Percentiles rank a stretch among this genome's conserved stretches.
phyloP scores from a whole-genome alignment of 2,113 vertebrate genomes.

The Pseudois nayaur region DNA sequence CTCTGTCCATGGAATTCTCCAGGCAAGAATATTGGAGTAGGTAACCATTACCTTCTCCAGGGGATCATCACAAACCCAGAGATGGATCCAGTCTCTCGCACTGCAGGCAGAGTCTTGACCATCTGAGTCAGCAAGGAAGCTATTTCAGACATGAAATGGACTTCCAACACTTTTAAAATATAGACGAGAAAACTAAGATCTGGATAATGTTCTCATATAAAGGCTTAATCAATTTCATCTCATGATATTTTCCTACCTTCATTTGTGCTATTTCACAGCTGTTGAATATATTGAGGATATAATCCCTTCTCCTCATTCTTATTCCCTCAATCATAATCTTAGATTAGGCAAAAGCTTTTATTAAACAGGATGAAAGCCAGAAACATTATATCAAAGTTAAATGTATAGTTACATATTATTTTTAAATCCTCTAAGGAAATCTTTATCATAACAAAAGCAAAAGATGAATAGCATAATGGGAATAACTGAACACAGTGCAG shows the following conservation, averaged over 20 bases:
- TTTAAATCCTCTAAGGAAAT: background rate
- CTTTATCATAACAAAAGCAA: background rate
- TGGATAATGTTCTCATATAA: background rate
- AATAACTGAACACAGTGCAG: background rate
- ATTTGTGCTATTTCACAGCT: background rate
- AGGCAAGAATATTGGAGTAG: background rate
- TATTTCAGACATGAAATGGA: background rate
- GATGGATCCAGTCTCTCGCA: rapidly evolving
- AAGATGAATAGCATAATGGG: background rate
- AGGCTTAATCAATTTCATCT: background rate
- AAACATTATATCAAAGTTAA: background rate
- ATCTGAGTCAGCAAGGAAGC: background rate
- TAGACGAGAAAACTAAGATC: background rate
- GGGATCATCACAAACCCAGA: background rate
- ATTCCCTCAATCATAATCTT: background rate
- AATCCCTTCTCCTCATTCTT: background rate
- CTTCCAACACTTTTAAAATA: background rate
- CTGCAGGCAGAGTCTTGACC: background rate
- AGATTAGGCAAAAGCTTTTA: background rate
- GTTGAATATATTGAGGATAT: background rate
- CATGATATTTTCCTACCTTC: background rate
- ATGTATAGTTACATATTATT: background rate
- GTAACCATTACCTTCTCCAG: background rate
- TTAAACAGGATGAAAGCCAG: background rate
- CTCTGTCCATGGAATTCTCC: background rate